Evolutionary conservation across 2,113 vertebrate species (phyloP).

Genomic region (Macrotus californicus): DNA sequence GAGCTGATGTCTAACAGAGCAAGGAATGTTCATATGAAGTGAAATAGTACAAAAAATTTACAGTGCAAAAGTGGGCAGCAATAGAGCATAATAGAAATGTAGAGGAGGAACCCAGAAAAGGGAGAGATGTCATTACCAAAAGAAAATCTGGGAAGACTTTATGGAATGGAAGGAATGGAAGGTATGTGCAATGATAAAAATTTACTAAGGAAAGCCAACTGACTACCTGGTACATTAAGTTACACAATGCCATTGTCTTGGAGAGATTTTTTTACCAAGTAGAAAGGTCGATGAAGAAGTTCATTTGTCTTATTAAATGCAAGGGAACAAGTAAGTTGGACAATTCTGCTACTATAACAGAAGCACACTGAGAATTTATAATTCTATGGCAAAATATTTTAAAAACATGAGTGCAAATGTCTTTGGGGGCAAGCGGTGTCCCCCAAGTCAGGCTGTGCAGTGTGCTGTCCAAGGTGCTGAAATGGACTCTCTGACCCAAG

Average conservation of each 20-base stretch:
- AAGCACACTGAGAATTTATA: background rate
- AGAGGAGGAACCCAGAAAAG: background rate
- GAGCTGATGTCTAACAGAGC: background rate
- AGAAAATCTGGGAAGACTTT: background rate
- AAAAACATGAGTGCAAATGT: background rate
- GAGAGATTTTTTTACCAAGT: background rate
- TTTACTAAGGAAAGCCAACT: background rate
- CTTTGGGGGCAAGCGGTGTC: background rate
- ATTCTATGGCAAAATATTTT: conserved; percentile 16
- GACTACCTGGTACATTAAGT: background rate
- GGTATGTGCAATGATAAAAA: background rate
- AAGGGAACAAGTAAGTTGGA: background rate
- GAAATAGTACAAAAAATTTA: background rate
- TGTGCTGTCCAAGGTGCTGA: conserved; percentile 56
- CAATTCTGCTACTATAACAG: background rate
- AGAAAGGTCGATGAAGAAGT: background rate
- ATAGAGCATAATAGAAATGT: background rate
- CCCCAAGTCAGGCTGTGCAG: rapidly evolving
- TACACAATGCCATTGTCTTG: background rate
- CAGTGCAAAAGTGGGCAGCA: background rate
- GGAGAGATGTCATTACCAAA: background rate
- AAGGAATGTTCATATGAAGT: background rate
- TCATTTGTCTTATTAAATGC: background rate
- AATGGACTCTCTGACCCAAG: background rate
- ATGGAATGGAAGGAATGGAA: background rate